These are phyloP conservation scores for Meloidogyne exigua DNA, from an alignment of 1,140 invertebrate genomes.

Conservation along the genomic window DNA sequence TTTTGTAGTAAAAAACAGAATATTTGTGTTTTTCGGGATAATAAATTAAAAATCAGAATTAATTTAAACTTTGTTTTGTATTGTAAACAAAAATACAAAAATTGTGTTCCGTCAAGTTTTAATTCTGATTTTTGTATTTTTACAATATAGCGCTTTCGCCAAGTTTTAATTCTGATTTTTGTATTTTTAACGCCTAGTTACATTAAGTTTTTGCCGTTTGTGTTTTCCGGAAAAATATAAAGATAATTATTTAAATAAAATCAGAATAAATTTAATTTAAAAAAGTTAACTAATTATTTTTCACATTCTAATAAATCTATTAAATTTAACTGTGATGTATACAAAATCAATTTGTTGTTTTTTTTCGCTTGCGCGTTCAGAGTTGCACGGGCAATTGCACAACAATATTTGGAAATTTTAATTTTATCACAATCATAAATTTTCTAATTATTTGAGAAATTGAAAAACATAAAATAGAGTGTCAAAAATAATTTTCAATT, in stretches of 20 bases:
- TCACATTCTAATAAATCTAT: background rate
- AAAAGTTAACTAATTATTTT: constrained; percentile 5
- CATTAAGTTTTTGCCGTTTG: no score
- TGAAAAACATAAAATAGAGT: background rate
- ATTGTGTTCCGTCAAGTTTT: no score
- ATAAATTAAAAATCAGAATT: constrained; percentile 1
- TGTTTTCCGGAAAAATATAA: no score
- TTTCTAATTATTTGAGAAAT: background rate
- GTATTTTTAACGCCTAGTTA: no score
- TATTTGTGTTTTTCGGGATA: no score
- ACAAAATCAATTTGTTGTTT: background rate
- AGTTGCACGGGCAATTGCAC: background rate
- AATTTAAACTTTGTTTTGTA: background rate
- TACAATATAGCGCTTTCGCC: no score
- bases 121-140: no score
- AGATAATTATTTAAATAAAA: no score
- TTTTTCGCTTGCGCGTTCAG: background rate
- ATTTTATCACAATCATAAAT: background rate
- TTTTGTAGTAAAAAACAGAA: no score
- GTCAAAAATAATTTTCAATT: no score
- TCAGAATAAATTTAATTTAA: background rate
- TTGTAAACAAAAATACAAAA: no score
- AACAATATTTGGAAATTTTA: background rate
- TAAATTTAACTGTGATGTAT: background rate
- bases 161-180: no score